Evolutionary conservation across 2,888 invertebrate genomes (phyloP), one percentile per base, ranked within the genome.

Genomic region (Zygothrica quintamaculata): DNA sequence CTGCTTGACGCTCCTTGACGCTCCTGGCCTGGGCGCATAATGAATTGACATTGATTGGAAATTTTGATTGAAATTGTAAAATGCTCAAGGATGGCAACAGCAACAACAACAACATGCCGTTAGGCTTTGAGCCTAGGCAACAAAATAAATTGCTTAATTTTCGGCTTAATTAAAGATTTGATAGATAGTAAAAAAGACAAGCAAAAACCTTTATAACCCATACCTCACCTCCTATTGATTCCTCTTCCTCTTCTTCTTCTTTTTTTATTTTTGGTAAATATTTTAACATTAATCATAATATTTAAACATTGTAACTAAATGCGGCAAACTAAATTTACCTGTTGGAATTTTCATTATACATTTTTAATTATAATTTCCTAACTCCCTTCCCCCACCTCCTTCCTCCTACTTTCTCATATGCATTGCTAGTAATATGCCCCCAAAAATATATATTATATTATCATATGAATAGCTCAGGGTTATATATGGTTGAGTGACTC

Each of bases 21-120:
- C 7, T 6, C 7, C 11, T 36, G 36, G 13, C 15, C 57, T 62
- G 62, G 40, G 58, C 72, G 75, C 85, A 76, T 88, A 88, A 88
- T 88, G 89, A 89, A 89, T 89, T 89, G 89, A 89, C 89, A 89
- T 89, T 89, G 89, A 89, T 89, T 89, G 90, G 89, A 89, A 89
- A 90, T 89, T 89, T 89, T 89, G 89, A 89, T 89, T 89, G 89
- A 80, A 89, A 88, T 85, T 85, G 74, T 70, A 60, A 76, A 76
- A 74, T 68, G 58, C 64, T 50, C 39, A 66, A 74, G 53, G 64
- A 61, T 72, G 65, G 67, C 65, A 61, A 42, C 40, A 18, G 3
- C 2, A 7, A 15, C 5, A 36, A 22, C 18, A 2, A 29, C 18
- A 12, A 34, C 18, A 70, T 65, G 52, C 60, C 65, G 42, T 47